These are phyloP conservation scores for Crocidura indochinensis DNA, from an alignment of 2,797 vertebrate species.

Conservation along the genomic window DNA sequence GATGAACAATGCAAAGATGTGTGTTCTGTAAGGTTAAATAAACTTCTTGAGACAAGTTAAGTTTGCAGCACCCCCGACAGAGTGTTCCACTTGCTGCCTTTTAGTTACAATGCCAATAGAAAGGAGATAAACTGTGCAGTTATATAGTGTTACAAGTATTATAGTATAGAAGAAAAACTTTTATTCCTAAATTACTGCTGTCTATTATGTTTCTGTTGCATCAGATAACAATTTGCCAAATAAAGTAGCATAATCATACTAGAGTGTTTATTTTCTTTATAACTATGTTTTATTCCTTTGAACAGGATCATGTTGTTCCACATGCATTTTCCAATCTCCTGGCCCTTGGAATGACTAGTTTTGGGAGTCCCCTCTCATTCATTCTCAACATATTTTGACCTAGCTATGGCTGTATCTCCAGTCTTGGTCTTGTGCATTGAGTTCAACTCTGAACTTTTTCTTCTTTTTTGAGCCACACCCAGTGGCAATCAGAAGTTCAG, in stretches of 20 bases:
- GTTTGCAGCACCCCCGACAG: not conserved
- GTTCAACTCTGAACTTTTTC: too few relatives aligned
- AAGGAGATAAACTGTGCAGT: not conserved
- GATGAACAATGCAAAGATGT: not conserved
- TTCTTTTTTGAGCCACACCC: too few relatives aligned
- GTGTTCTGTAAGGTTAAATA: too few relatives aligned
- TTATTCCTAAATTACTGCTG: constrained; percentile 1
- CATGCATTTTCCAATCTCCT: not conserved
- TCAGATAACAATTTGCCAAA: constrained; percentile 35
- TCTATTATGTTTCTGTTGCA: not conserved
- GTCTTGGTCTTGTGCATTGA: too few relatives aligned
- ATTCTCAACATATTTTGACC: not conserved
- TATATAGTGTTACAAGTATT: not conserved
- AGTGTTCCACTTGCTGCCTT: not conserved
- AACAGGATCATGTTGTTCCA: not conserved
- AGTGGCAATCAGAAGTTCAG: too few relatives aligned
- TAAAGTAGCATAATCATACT: not conserved
- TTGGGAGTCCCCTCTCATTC: not conserved
- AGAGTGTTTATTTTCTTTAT: not conserved
- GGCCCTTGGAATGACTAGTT: not conserved
- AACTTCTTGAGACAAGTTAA: not conserved
- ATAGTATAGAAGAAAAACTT: not conserved
- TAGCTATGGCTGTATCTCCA: too few relatives aligned
- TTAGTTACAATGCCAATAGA: not conserved
- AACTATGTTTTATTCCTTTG: not conserved